phyloP scores from a whole-genome alignment of 1,140 invertebrate genomes.

The Calephelis virginiensis region DNA sequence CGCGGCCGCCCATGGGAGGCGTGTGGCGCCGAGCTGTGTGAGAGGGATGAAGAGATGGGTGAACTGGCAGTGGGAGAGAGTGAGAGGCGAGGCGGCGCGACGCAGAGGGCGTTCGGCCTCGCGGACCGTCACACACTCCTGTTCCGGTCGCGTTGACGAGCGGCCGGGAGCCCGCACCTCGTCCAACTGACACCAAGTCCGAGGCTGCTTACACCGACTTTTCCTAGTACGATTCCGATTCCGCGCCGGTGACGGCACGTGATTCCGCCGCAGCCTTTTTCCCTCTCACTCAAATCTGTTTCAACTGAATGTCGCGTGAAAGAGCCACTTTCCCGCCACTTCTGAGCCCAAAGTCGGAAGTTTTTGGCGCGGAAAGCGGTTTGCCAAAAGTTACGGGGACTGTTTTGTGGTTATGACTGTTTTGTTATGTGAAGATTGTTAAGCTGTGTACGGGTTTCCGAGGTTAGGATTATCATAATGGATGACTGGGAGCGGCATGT shows the following conservation, averaged over 20 bases:
- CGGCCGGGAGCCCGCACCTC: slow-evolving; percentile 68
- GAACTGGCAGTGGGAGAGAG: slow-evolving; percentile 40
- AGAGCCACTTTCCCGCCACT: slow-evolving; percentile 38
- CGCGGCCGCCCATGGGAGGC: slow-evolving; percentile 75
- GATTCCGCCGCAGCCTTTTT: slow-evolving; percentile 55
- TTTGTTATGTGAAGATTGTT: slow-evolving; percentile 51
- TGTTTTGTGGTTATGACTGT: slow-evolving; percentile 48
- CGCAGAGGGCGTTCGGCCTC: slow-evolving; percentile 64
- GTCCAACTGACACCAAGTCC: slow-evolving; percentile 50
- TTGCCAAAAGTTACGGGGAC: slow-evolving; percentile 1
- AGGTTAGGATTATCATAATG: slow-evolving; percentile 57
- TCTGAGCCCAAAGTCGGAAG: slow-evolving; percentile 40
- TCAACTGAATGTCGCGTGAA: slow-evolving; percentile 56
- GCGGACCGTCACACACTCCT: slow-evolving; percentile 63
- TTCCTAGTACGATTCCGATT: slow-evolving; percentile 59
- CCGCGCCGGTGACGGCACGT: slow-evolving; percentile 39
- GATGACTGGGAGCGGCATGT: slow-evolving; percentile 79
- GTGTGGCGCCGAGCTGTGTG: slow-evolving; percentile 51
- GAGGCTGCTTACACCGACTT: slow-evolving; percentile 47
- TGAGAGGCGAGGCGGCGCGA: slow-evolving; percentile 58
- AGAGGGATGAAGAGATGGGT: slow-evolving; percentile 46
- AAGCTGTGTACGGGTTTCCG: slow-evolving; percentile 53
- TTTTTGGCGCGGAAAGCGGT: slow-evolving; percentile 69
- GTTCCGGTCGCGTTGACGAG: slow-evolving; percentile 74
- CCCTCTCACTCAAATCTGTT: slow-evolving; percentile 58